These are phyloP conservation scores for Scelioninae gen. 1 DNA, from an alignment of 2,888 invertebrate species.

Conservation along the genomic window DNA sequence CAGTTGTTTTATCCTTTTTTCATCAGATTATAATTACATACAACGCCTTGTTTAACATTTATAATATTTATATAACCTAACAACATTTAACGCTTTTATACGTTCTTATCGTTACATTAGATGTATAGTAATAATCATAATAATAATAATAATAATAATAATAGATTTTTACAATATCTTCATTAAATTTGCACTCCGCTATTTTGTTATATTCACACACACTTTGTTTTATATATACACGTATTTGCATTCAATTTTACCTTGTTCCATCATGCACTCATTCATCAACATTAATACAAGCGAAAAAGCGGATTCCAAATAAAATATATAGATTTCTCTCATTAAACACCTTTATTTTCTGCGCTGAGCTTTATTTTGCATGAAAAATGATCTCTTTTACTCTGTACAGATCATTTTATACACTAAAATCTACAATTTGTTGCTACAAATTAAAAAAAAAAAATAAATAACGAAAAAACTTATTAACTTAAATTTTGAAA, in stretches of 20 bases:
- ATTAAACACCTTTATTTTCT: conserved; percentile 25
- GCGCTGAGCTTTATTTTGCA: conserved; percentile 9
- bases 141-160: conserved; percentile 29
- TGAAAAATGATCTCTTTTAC: conserved; percentile 14
- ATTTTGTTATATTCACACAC: conserved; percentile 26
- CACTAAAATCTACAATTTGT: too few species aligned
- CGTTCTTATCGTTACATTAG: conserved; percentile 59
- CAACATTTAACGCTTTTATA: conserved; percentile 72
- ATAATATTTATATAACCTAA: conserved; percentile 73
- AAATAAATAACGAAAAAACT: too few species aligned
- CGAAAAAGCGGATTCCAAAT: conserved; percentile 51
- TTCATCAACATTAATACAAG: conserved; percentile 49
- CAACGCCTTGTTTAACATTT: conserved; percentile 71
- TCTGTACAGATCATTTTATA: too few species aligned
- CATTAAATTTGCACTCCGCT: conserved; percentile 12
- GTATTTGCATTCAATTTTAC: conserved; percentile 47
- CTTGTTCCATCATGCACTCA: conserved; percentile 38
- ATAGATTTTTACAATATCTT: conserved; percentile 54
- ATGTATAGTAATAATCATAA: conserved; percentile 48
- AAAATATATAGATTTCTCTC: conserved; percentile 46
- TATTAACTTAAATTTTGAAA: too few species aligned
- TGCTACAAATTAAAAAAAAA: too few species aligned
- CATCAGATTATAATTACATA: conserved; percentile 70
- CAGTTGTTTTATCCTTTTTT: conserved; percentile 54
- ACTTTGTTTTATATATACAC: conserved; percentile 47